These are phyloP conservation scores for Sminthurides aquaticus DNA, from an alignment of 2,888 invertebrate species.

Conservation along the genomic window DNA sequence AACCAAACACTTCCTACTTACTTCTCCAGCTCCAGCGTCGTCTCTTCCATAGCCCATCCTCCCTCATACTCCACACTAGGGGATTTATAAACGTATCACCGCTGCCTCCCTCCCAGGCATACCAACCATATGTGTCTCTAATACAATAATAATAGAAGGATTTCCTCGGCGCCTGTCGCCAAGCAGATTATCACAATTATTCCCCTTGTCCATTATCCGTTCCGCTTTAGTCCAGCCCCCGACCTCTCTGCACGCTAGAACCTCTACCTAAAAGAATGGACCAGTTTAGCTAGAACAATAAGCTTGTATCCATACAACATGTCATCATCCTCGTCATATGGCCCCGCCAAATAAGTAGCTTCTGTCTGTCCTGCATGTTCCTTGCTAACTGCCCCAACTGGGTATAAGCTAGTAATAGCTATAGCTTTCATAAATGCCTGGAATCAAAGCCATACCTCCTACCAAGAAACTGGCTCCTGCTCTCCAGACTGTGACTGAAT, in stretches of 20 bases:
- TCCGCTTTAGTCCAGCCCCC: not conserved
- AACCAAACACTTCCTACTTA: no score
- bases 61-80: no score
- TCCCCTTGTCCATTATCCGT: conserved; percentile 21
- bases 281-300: not conserved
- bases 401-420: no score
- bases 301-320: not conserved
- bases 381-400: no score
- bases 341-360: not conserved
- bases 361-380: no score
- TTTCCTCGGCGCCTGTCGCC: conserved; percentile 22
- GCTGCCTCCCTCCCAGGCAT: no score
- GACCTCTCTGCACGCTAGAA: no score
- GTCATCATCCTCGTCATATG: not conserved
- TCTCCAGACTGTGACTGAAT: conserved; percentile 22
- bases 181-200: conserved; percentile 26
- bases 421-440: no score
- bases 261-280: not conserved
- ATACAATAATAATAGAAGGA: not conserved
- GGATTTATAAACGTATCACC: no score
- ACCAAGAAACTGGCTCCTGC: conserved; percentile 21
- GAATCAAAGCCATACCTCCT: conserved; percentile 13
- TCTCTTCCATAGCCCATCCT: no score
- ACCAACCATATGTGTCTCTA: not conserved
- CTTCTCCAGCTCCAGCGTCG: no score